Evolutionary conservation across 2,888 invertebrate genomes (phyloP).

Genomic region (Rhyacophila evoluta): DNA sequence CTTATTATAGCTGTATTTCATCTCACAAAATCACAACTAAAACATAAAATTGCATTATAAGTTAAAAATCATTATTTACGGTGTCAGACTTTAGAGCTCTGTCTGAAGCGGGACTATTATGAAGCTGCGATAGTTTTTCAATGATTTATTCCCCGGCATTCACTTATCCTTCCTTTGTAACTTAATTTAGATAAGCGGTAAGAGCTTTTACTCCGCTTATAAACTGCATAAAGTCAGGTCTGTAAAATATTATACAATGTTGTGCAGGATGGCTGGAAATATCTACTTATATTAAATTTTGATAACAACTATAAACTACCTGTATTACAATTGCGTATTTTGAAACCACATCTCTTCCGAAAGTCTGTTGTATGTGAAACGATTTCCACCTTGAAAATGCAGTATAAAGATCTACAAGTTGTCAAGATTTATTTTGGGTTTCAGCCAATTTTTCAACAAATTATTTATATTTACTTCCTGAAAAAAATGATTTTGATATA

Average conservation of each 20-base stretch:
- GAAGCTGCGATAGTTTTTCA: slow-evolving; percentile 15
- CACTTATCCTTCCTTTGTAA: slow-evolving; percentile 15
- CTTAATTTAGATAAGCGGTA: slow-evolving; percentile 22
- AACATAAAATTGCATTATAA: neutral
- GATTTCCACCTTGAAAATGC: no score
- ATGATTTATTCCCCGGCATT: neutral
- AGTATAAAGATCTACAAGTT: no score
- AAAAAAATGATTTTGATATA: no score
- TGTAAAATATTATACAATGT: neutral
- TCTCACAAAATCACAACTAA: no score
- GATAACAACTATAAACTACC: no score
- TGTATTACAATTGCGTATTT: no score
- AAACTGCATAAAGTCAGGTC: neutral
- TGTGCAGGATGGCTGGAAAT: neutral
- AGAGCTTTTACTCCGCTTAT: neutral
- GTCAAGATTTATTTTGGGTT: no score
- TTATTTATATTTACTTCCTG: no score
- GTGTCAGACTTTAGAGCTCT: neutral
- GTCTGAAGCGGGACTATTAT: neutral
- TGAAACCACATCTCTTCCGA: no score
- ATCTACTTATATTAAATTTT: neutral
- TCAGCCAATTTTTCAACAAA: no score
- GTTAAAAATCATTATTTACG: neutral
- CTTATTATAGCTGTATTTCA: no score
- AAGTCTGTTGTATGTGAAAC: no score